Conservation (phyloP, 92 coral and sea anemone genomes). For the Epizoanthus ramosus region DNA sequence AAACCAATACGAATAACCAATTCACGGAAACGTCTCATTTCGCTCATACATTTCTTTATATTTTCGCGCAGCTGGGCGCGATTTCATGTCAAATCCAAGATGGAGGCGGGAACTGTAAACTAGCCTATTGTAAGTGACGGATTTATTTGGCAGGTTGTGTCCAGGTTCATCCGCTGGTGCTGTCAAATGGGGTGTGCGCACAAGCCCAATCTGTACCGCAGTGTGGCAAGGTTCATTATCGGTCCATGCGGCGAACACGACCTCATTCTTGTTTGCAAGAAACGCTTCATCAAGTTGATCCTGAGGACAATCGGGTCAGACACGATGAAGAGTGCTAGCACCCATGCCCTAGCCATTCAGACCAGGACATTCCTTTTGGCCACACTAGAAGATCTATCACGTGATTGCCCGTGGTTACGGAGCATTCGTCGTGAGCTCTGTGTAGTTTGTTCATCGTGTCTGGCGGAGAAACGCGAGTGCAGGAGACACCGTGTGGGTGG, state of each 20-base stretch:
- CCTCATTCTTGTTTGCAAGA: slow-evolving; percentile 56
- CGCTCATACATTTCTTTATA: no score
- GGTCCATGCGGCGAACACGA: slow-evolving; percentile 46
- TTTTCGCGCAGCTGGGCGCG: no score
- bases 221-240: slow-evolving; percentile 66
- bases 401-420: slow-evolving; percentile 66
- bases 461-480: slow-evolving; percentile 17
- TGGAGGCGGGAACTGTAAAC: no score
- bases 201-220: slow-evolving; percentile 68
- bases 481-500: slow-evolving; percentile 38
- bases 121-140: no score
- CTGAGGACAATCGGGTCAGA: slow-evolving; percentile 30
- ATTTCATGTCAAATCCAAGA: no score
- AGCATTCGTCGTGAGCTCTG: slow-evolving; percentile 59
- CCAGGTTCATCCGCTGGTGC: slow-evolving; percentile 63
- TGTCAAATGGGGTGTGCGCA: slow-evolving; percentile 54
- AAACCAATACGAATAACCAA: no score
- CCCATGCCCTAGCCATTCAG: slow-evolving; percentile 36
- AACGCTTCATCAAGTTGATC: slow-evolving; percentile 63
- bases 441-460: slow-evolving; percentile 70
- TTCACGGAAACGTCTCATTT: no score
- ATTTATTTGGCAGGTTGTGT: slow-evolving; percentile 18
- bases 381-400: slow-evolving; percentile 54
- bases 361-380: slow-evolving; percentile 52
- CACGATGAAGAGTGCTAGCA: not conserved